Percentiles rank a stretch among this genome's conserved stretches.
phyloP scores from a whole-genome alignment of 2,797 vertebrate genomes.

The Pseudopleuronectes americanus region DNA sequence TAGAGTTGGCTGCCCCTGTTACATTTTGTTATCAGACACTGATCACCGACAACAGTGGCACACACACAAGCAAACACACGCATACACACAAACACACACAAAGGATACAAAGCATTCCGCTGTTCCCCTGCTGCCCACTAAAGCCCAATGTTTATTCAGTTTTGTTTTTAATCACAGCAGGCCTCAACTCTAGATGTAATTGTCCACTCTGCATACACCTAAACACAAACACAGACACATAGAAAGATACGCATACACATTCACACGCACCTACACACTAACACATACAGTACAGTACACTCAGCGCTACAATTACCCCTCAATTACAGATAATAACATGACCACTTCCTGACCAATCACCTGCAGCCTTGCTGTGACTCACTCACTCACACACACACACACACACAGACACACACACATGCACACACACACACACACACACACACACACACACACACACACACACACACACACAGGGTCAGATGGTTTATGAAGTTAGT shows the following conservation, averaged over 20 bases:
- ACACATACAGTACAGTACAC: constrained; percentile 69
- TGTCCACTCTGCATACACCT: constrained; percentile 80
- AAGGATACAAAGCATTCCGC: constrained; percentile 52
- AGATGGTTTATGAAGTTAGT: constrained; percentile 73
- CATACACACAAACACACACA: constrained; percentile 38
- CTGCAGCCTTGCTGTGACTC: constrained; percentile 77
- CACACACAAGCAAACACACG: constrained; percentile 20
- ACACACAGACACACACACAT: constrained; percentile 48
- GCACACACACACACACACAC: constrained; percentile 56
- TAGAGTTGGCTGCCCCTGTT: neutral
- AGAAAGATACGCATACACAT: constrained; percentile 60
- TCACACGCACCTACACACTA: constrained; percentile 44
- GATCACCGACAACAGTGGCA: constrained; percentile 21
- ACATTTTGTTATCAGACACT: constrained; percentile 3
- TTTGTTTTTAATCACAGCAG: constrained; percentile 81
- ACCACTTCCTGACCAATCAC: constrained; percentile 85
- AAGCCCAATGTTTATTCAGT: constrained; percentile 76
- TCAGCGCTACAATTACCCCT: constrained; percentile 77
- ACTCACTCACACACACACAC: constrained; percentile 42
- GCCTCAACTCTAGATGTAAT: constrained; percentile 76
- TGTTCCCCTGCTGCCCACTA: constrained; percentile 66
- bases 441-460: constrained; percentile 48
- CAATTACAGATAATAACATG: constrained; percentile 84
- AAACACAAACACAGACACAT: constrained; percentile 80
- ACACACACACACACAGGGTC: constrained; percentile 45